phyloP scores from a whole-genome alignment of 2,113 vertebrate species.

The Herpetotheres cachinnans region DNA sequence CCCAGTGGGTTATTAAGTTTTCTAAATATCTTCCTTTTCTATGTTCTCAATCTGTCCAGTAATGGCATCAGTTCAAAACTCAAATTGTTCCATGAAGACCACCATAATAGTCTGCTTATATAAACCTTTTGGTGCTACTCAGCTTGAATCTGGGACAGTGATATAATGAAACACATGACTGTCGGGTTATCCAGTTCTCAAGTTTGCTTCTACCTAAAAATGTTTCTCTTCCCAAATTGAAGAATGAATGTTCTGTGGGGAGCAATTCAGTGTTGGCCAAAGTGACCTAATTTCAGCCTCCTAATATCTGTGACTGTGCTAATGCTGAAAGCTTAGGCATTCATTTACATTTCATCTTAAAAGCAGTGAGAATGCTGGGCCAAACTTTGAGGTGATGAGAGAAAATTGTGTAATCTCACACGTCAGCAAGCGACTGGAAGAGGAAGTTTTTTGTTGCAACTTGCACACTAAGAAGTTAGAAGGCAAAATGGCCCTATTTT shows the following conservation, averaged over 20 bases:
- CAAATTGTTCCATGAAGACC: neutral
- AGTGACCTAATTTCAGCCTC: slow-evolving; percentile 14
- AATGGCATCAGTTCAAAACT: neutral
- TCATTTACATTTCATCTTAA: slow-evolving; percentile 14
- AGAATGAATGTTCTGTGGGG: neutral
- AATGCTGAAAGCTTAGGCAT: neutral
- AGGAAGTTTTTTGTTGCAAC: slow-evolving; percentile 59
- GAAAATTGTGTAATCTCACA: slow-evolving; percentile 28
- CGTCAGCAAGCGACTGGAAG: neutral
- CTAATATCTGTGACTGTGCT: neutral
- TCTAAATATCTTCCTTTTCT: neutral
- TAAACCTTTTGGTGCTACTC: neutral
- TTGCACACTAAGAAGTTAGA: slow-evolving; percentile 11
- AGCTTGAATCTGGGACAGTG: neutral
- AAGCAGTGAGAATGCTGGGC: neutral
- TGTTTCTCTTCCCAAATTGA: neutral
- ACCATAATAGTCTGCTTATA: neutral
- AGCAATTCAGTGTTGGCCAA: neutral
- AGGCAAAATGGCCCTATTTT: slow-evolving; percentile 7
- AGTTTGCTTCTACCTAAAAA: neutral
- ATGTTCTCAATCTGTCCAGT: neutral
- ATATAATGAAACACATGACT: neutral
- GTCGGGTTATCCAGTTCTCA: neutral
- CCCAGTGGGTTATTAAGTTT: neutral
- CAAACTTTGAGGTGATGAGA: slow-evolving; percentile 43